These are phyloP conservation scores for Callipepla californica DNA, from an alignment of 2,113 vertebrate species.

Conservation along the genomic window DNA sequence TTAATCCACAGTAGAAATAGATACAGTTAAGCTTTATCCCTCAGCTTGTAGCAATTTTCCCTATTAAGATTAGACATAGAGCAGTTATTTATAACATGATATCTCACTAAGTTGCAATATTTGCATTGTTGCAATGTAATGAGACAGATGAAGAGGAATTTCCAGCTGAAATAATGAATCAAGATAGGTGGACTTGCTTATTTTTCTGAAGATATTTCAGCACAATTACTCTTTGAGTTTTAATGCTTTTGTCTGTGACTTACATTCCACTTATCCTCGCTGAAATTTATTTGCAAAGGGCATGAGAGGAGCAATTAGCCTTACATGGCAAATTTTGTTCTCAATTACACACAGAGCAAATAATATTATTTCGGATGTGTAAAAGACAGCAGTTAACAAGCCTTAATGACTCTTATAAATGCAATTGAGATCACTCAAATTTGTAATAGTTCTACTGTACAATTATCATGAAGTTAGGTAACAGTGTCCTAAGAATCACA, in stretches of 20 bases:
- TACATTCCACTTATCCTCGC: neutral
- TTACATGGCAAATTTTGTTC: neutral
- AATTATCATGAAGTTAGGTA: neutral
- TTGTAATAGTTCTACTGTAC: neutral
- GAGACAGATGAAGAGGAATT: neutral
- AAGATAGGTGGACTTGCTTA: neutral
- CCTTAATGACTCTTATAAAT: neutral
- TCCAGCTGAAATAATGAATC: neutral
- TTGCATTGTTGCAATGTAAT: neutral
- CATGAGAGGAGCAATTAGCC: neutral
- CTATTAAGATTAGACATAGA: neutral
- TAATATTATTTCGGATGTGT: neutral
- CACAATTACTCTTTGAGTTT: neutral
- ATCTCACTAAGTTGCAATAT: neutral
- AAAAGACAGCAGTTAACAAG: neutral
- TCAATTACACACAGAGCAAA: neutral
- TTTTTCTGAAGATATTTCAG: neutral
- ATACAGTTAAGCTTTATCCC: neutral
- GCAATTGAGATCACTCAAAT: neutral
- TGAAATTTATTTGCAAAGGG: neutral
- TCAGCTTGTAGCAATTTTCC: neutral
- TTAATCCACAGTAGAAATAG: neutral
- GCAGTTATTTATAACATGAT: neutral
- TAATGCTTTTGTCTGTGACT: neutral
- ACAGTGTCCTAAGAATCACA: neutral